Base-by-base conservation (phyloP, 2,888 invertebrate species). In the Sclerodermus sp. region DNA sequence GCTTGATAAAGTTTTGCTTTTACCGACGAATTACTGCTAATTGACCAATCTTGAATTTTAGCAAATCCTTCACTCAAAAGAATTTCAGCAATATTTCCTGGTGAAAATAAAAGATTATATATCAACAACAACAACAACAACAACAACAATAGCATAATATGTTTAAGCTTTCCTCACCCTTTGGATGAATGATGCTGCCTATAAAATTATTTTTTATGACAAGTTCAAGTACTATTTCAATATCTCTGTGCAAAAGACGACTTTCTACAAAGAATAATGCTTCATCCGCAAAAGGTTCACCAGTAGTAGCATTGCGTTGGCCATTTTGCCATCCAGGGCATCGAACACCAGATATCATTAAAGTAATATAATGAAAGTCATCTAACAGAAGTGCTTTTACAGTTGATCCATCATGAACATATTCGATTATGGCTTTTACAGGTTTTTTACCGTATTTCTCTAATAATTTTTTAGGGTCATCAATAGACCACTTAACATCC, bases 391-490 rank as follows among this genome's bases (percentile, higher is more conserved):
- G 91, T 2, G 93, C 90, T 58, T 97, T 85, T 12, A 97, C 88
- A 1, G 98, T 98, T 30, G 96, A 96, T 0, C 98, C 98, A 80
- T 99, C 98, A 49, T 96, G 86, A 0, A 99, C 97, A 82, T 96
- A 95, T 76, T 99, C 99, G 65, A 99, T 90, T 49, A 99, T 87
- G 40, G 97, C 96, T 78, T 89, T 90, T 4, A 97, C 82, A 0
- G 93, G 94, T 73, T 94, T 91, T 32, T 89, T 88, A 55, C 88
- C 89, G 59, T 87, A 86, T 69, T 92, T 89, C 68, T 96, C 95
- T 2, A 97, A 91, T 80, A 88, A 86, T 44, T 85, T 84, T 45
- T 87, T 82, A n/a, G 88, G 85, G 74, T 93, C 93, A 12, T 97
- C 97, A 38, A 94, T 83, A 1, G 84, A 83, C 93, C 96, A 96